Conservation (phyloP, 2,888 invertebrate genomes). For the Trichopoda pennipes region DNA sequence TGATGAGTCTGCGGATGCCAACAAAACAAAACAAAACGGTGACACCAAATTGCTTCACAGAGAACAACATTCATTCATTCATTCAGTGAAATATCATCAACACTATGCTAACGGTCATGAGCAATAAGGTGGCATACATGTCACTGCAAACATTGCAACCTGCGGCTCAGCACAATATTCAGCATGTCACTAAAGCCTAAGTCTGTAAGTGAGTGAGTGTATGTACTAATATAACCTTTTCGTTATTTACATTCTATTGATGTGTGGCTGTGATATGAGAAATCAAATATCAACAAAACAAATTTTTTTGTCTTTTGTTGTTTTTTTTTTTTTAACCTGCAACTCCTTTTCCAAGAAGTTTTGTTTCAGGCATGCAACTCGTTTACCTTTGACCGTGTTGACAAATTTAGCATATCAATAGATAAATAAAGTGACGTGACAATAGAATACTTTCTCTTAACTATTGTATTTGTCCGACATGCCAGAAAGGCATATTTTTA, state of each 20-base stretch:
- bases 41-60: constrained; percentile 43
- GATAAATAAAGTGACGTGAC: constrained; percentile 7
- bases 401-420: constrained; percentile 65
- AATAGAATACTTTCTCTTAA: constrained; percentile 4
- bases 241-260: constrained; percentile 61
- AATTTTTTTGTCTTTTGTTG: not conserved
- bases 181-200: constrained; percentile 18
- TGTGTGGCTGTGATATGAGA: constrained; percentile 62
- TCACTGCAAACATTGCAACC: constrained; percentile 4
- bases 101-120: constrained; percentile 2
- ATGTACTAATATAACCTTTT: constrained; percentile 27
- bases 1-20: constrained; percentile 75
- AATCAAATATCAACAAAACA: constrained; percentile 65
- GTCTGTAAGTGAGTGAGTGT: constrained; percentile 1
- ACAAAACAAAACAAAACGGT: constrained; percentile 65
- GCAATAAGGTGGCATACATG: constrained; percentile 41
- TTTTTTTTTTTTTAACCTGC: not conserved
- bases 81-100: constrained; percentile 15
- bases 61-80: constrained; percentile 17
- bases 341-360: not conserved
- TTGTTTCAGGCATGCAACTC: constrained; percentile 52
- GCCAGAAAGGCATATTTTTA: constrained; percentile 21
- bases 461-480: constrained; percentile 25
- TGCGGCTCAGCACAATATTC: not conserved
- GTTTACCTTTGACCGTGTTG: constrained; percentile 52